phyloP scores from a whole-genome alignment of 2,797 vertebrate genomes.

The Sphaeramia orbicularis region DNA sequence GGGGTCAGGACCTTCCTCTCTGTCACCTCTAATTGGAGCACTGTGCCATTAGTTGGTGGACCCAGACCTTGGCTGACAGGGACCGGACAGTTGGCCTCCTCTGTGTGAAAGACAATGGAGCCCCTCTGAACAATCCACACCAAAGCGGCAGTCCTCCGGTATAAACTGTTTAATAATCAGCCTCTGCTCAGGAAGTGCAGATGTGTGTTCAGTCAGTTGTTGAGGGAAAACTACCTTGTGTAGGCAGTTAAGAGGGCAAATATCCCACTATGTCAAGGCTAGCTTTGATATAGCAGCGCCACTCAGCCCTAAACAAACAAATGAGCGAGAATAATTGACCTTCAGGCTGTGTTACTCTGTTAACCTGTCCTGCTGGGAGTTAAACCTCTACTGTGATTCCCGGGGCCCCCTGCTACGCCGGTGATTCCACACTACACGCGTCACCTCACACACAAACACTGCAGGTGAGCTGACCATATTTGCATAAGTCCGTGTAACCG shows the following conservation, averaged over 20 bases:
- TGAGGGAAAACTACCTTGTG: constrained; percentile 48
- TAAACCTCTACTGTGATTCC: constrained; percentile 70
- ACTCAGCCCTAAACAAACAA: constrained; percentile 74
- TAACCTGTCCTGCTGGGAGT: constrained; percentile 78
- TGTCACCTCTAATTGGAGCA: constrained; percentile 78
- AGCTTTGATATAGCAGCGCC: constrained; percentile 55
- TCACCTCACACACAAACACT: constrained; percentile 57
- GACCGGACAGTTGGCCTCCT: constrained; percentile 52
- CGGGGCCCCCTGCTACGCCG: constrained; percentile 39
- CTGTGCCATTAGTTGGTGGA: constrained; percentile 63
- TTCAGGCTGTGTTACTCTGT: constrained; percentile 75
- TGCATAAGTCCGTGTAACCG: constrained; percentile 74
- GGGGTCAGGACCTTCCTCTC: constrained; percentile 77
- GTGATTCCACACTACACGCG: constrained; percentile 58
- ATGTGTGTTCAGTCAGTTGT: constrained; percentile 66
- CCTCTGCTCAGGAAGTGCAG: constrained; percentile 50
- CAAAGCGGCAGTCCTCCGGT: constrained; percentile 12
- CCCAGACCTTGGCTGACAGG: constrained; percentile 67
- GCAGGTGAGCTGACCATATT: constrained; percentile 70
- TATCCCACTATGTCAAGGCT: constrained; percentile 65
- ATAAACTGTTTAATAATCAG: constrained; percentile 58
- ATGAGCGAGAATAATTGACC: constrained; percentile 74
- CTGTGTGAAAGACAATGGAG: constrained; percentile 57
- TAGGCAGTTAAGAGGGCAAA: constrained; percentile 55
- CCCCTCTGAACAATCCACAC: constrained; percentile 55